phyloP scores from a whole-genome alignment of 2,113 vertebrate genomes.

The Poecile atricapillus region DNA sequence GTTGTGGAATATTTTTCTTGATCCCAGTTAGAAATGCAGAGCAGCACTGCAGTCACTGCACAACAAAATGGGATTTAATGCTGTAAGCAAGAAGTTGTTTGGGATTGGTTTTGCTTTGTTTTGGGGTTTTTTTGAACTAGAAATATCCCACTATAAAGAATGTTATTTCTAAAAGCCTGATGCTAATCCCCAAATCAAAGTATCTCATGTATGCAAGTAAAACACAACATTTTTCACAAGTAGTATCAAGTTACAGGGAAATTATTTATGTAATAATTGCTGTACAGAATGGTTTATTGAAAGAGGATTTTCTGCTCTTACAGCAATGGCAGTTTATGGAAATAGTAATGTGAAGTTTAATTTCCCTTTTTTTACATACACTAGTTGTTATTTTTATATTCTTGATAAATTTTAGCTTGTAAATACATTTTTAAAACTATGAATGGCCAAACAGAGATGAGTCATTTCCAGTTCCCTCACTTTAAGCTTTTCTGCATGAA shows the following conservation, averaged over 20 bases:
- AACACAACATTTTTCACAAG: neutral
- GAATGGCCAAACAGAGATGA: neutral
- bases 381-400: neutral
- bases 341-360: neutral
- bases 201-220: neutral
- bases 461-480: neutral
- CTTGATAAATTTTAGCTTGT: neutral
- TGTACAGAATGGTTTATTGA: neutral
- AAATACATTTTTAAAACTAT: neutral
- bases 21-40: conserved; percentile 18
- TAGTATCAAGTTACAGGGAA: neutral
- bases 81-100: neutral
- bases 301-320: neutral
- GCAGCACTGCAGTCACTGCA: neutral
- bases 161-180: neutral
- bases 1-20: conserved; percentile 15
- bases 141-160: neutral
- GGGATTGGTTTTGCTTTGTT: neutral
- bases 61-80: neutral
- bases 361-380: neutral
- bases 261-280: neutral
- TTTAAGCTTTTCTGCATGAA: conserved; percentile 6
- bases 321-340: neutral
- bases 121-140: neutral
- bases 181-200: neutral